Evolutionary conservation across 2,888 invertebrate genomes (phyloP).

Genomic region (Agrypnus murinus): DNA sequence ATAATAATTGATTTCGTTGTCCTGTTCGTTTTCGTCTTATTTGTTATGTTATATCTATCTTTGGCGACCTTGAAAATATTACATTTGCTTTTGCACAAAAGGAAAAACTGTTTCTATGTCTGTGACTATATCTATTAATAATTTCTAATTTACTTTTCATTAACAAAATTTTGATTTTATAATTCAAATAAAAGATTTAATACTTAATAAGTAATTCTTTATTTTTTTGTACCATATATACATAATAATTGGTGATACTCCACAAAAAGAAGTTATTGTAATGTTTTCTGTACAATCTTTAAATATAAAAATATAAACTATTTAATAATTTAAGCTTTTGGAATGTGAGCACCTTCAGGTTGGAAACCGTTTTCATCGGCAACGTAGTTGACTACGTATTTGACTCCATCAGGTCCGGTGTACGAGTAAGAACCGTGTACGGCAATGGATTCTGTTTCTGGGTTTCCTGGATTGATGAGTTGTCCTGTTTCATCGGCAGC

Average conservation of each 20-base stretch:
- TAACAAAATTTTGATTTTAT: too few relatives aligned
- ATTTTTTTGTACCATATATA: slow-evolving; percentile 17
- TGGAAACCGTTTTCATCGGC: slow-evolving; percentile 79
- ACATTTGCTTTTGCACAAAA: too few relatives aligned
- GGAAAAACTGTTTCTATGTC: too few relatives aligned
- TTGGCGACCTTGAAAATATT: too few relatives aligned
- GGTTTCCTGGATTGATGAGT: slow-evolving; percentile 77
- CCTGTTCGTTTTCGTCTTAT: too few relatives aligned
- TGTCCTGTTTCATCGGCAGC: slow-evolving; percentile 77
- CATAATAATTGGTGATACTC: slow-evolving; percentile 18
- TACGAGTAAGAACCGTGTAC: slow-evolving; percentile 78
- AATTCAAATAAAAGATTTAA: too few relatives aligned
- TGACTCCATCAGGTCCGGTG: slow-evolving; percentile 76
- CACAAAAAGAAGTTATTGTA: slow-evolving; percentile 11
- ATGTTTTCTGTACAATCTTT: slow-evolving; percentile 8
- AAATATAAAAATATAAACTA: background rate
- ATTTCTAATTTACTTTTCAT: too few relatives aligned
- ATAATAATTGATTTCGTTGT: too few relatives aligned
- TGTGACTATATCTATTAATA: too few relatives aligned
- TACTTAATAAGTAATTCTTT: background rate
- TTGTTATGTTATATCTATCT: too few relatives aligned
- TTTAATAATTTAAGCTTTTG: slow-evolving; percentile 52
- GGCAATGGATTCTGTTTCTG: slow-evolving; percentile 77
- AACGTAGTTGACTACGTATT: slow-evolving; percentile 77
- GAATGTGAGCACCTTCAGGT: slow-evolving; percentile 72